These are phyloP conservation scores for Pterostichus madidus DNA, from an alignment of 2,888 invertebrate genomes.

Conservation along the genomic window DNA sequence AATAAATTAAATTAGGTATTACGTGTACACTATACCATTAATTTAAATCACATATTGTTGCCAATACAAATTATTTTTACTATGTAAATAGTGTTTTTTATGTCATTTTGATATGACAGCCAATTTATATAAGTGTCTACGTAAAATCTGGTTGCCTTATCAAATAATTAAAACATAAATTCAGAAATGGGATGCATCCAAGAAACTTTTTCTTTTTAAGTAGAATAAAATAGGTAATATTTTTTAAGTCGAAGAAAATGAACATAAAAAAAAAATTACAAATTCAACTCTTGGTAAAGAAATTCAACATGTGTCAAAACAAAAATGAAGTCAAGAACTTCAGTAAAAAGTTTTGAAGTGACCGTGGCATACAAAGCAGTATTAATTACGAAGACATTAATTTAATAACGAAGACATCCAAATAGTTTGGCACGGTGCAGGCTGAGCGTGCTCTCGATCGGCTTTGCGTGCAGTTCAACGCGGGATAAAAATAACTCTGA, in stretches of 20 bases:
- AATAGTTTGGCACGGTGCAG: slow-evolving; percentile 59
- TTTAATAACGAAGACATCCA: slow-evolving; percentile 64
- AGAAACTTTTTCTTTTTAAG: too few species aligned
- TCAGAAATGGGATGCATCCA: too few species aligned
- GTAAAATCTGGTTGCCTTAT: neutral
- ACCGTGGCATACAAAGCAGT: slow-evolving; percentile 60
- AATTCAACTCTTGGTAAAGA: neutral
- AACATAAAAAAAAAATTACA: too few species aligned
- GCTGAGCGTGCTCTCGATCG: slow-evolving; percentile 16
- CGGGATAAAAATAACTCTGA: slow-evolving; percentile 56
- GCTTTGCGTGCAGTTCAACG: slow-evolving; percentile 23
- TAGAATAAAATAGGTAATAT: too few species aligned
- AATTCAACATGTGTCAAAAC: slow-evolving; percentile 40
- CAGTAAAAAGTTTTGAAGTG: slow-evolving; percentile 17
- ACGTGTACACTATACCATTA: neutral
- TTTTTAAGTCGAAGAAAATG: too few species aligned
- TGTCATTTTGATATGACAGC: neutral
- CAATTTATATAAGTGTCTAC: neutral
- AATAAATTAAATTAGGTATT: too few species aligned
- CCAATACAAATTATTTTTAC: slow-evolving; percentile 11
- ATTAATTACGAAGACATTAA: slow-evolving; percentile 63
- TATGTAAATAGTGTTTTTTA: neutral
- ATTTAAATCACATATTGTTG: neutral
- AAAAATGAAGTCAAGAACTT: slow-evolving; percentile 30
- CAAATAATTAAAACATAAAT: neutral